phyloP scores from a whole-genome alignment of 2,888 invertebrate genomes.

The Chirona hameri region DNA sequence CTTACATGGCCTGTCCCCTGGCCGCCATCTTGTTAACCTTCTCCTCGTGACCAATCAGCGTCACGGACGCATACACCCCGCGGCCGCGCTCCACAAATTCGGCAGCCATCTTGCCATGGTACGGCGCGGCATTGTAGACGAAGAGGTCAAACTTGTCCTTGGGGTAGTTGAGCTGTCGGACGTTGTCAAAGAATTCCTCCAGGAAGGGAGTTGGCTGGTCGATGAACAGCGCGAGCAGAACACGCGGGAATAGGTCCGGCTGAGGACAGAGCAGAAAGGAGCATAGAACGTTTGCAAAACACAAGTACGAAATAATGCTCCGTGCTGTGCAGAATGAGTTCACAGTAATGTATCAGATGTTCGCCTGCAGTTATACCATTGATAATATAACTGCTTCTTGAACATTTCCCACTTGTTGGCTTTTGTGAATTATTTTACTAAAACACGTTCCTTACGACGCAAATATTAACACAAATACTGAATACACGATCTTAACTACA shows the following conservation, averaged over 20 bases:
- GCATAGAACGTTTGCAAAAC: too few relatives aligned
- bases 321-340: too few relatives aligned
- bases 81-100: conserved; percentile 30
- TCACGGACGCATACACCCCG: background rate
- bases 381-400: too few relatives aligned
- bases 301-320: too few relatives aligned
- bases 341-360: too few relatives aligned
- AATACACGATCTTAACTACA: too few relatives aligned
- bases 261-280: background rate
- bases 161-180: conserved; percentile 51
- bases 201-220: conserved; percentile 53
- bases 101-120: conserved; percentile 46
- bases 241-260: conserved; percentile 47
- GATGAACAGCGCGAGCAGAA: conserved; percentile 46
- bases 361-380: too few relatives aligned
- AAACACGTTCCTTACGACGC: too few relatives aligned
- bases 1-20: conserved; percentile 52
- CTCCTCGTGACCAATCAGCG: background rate
- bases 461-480: too few relatives aligned
- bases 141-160: conserved; percentile 51
- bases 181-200: conserved; percentile 49
- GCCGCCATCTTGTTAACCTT: conserved; percentile 57
- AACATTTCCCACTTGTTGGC: too few relatives aligned
- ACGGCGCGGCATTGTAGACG: conserved; percentile 47
- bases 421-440: too few relatives aligned